Evolutionary conservation across 2,113 vertebrate species (phyloP).

Genomic region (Misgurnus anguillicaudatus): DNA sequence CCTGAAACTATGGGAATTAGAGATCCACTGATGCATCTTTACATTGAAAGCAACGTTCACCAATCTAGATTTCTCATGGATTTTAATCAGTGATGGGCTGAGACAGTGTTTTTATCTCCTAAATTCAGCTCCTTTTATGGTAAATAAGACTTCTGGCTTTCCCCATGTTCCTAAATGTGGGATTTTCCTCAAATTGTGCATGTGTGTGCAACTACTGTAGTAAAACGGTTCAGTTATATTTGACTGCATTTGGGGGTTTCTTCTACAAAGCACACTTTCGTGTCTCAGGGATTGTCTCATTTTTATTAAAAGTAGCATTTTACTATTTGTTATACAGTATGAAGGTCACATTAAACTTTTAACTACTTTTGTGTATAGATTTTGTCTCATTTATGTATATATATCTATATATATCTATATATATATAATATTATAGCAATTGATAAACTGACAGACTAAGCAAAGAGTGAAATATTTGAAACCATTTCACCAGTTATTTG

Average conservation of each 20-base stretch:
- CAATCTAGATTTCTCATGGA: conserved; percentile 9
- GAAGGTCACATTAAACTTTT: not conserved
- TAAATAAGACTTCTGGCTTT: conserved; percentile 64
- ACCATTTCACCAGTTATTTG: too few relatives aligned
- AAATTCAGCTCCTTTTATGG: conserved; percentile 71
- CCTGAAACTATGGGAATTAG: conserved; percentile 26
- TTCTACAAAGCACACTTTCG: not conserved
- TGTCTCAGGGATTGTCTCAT: not conserved
- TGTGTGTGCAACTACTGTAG: not conserved
- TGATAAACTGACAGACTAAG: too few relatives aligned
- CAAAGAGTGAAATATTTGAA: too few relatives aligned
- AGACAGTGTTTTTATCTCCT: conserved; percentile 57
- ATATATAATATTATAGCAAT: too few relatives aligned
- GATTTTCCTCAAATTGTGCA: conserved; percentile 53
- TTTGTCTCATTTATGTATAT: too few relatives aligned
- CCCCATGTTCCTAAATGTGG: conserved; percentile 59
- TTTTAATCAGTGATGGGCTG: conserved; percentile 27
- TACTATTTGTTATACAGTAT: not conserved
- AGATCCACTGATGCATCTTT: not conserved
- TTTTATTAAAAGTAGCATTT: not conserved
- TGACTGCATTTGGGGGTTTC: not conserved
- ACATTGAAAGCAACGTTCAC: conserved; percentile 21
- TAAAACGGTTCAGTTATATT: not conserved
- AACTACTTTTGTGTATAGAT: not conserved
- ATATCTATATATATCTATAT: too few relatives aligned